Base-by-base conservation (phyloP, 1,140 invertebrate genomes). In the Temnothorax nylanderi region DNA sequence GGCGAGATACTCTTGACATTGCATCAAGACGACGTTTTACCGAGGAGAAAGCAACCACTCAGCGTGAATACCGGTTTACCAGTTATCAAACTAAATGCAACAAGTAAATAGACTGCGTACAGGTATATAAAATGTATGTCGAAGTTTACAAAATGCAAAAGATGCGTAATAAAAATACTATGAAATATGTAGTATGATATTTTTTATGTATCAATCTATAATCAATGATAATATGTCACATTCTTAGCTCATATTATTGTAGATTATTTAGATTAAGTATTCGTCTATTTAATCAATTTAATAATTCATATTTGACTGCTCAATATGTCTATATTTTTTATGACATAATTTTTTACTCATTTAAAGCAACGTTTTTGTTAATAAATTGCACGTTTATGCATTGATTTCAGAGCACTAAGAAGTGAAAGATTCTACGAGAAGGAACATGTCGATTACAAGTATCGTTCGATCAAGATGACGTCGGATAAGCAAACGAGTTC, bases 1-100 rank as follows among this genome's bases (percentile, higher is more conserved):
- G 85, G 78, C 41, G 54, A 86, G 87, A 88, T 88, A 91, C 87
- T 92, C 92, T 92, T 92, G 92, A 93, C 92, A 93, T 93, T 92
- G 92, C 90, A 77, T 82, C 54, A 69, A 64, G 71, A 37, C 56
- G 56, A 56, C 56, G 47, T 74, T 71, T 74, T 74, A 37, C 51
- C 72, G 34, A 78, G 49, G 77, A 85, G 88, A 91, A 92, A 91
- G 87, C 86, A 87, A 62, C 65, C 56, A 58, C 51, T 87, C 80
- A 74, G 80, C 80, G 69, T 84, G 69, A 74, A 84, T 84, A 60
- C 54, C 69, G n/a, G 80, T 84, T 81, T 69, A 76, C n/a, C 4
- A 76, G 21, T 76, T 80, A 84, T 84, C 69, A 84, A 84, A 84
- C 54, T 84, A 84, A 75, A 84, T 75, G 41, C 69, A 84, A 11